Evolutionary conservation across 23 tunicate species (phyloP).

Genomic region (Botrylloides violaceus): DNA sequence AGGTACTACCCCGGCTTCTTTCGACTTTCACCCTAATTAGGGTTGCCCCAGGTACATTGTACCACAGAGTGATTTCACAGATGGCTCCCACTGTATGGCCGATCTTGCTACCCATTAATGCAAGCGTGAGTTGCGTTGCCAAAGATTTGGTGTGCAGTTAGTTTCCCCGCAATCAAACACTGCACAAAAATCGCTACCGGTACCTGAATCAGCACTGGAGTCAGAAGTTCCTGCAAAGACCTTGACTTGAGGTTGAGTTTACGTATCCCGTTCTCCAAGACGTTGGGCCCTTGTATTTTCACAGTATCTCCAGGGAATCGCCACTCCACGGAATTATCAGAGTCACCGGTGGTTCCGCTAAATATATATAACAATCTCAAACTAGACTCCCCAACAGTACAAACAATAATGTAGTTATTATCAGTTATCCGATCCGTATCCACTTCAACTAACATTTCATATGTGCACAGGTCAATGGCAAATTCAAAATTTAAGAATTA

Average conservation of each 20-base stretch:
- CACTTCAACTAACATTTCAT: too few species aligned
- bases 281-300: conserved; percentile 24
- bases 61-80: too few species aligned
- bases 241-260: conserved; percentile 27
- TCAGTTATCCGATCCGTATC: too few species aligned
- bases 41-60: too few species aligned
- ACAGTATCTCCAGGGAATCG: conserved; percentile 45
- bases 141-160: background rate
- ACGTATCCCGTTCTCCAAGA: conserved; percentile 29
- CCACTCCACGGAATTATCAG: conserved; percentile 34
- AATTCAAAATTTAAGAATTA: too few species aligned
- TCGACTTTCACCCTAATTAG: too few species aligned
- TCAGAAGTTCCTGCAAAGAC: conserved; percentile 47
- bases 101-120: too few species aligned
- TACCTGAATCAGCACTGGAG: conserved; percentile 78
- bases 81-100: too few species aligned
- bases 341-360: conserved; percentile 22
- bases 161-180: background rate
- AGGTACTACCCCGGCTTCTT: too few species aligned
- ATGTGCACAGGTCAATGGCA: too few species aligned
- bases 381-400: too few species aligned
- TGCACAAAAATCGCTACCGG: background rate
- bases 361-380: background rate
- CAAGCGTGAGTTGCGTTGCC: background rate
- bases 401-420: too few species aligned